Conservation (phyloP, 2,797 vertebrate species). For the Halcyon smyrnensis region DNA sequence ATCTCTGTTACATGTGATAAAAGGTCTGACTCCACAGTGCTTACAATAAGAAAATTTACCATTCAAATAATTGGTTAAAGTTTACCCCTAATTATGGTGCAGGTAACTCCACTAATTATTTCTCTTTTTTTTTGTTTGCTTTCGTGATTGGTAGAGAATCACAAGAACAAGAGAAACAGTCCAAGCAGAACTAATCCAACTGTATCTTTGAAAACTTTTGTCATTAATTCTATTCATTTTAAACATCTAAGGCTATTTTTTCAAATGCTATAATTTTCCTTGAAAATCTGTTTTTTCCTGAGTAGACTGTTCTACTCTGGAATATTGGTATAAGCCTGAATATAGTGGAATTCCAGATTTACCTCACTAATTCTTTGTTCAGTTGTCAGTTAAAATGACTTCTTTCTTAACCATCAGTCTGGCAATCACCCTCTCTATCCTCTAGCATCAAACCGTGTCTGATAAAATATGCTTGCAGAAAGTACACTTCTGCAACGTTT, state of each 20-base stretch:
- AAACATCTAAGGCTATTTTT: slow-evolving; percentile 36
- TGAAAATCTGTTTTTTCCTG: neutral
- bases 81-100: neutral
- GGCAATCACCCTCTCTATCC: neutral
- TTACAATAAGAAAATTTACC: neutral
- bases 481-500: neutral
- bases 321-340: neutral
- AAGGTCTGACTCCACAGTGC: neutral
- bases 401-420: neutral
- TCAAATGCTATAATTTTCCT: slow-evolving; percentile 7
- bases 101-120: neutral
- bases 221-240: slow-evolving; percentile 21
- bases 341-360: neutral
- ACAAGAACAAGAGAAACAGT: neutral
- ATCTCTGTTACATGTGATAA: neutral
- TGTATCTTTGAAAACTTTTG: slow-evolving; percentile 3
- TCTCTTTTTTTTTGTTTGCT: neutral
- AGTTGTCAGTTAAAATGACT: neutral
- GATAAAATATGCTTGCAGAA: neutral
- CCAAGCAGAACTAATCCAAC: slow-evolving; percentile 29
- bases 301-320: neutral
- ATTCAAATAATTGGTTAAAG: neutral
- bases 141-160: neutral
- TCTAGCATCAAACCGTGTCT: neutral
- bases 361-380: slow-evolving; percentile 31